phyloP scores from a whole-genome alignment of 1,140 invertebrate species.

The Anastrepha ludens region DNA sequence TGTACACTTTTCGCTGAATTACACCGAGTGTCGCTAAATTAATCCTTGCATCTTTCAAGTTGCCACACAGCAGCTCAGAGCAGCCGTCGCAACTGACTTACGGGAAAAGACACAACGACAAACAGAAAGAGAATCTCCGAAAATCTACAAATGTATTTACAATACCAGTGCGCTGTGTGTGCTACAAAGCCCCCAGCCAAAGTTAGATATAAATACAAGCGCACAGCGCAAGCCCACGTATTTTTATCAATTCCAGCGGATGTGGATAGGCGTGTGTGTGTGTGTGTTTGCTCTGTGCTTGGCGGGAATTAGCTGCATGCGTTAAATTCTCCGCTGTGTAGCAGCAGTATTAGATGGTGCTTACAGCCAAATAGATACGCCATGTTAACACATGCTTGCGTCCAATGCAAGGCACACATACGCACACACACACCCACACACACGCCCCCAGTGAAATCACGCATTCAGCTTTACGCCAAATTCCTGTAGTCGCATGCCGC shows the following conservation, averaged over 20 bases:
- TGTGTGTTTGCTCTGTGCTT: background rate
- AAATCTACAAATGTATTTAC: background rate
- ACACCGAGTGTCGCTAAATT: conserved; percentile 51
- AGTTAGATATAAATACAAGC: background rate
- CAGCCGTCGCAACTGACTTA: conserved; percentile 3
- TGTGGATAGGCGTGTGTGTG: background rate
- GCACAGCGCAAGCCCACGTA: too few relatives aligned
- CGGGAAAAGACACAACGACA: background rate
- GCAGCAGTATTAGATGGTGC: conserved; percentile 26
- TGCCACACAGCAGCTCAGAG: conserved; percentile 18
- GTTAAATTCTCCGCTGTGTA: conserved; percentile 21
- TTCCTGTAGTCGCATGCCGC: conserved; percentile 19
- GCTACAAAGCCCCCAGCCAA: background rate
- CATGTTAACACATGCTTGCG: conserved; percentile 33
- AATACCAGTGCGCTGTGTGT: background rate
- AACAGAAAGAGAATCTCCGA: background rate
- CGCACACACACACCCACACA: conserved; percentile 29
- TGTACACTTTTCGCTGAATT: conserved; percentile 18
- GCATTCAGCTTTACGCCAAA: background rate
- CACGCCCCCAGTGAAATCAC: background rate
- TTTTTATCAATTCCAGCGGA: background rate
- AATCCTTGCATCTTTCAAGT: conserved; percentile 52
- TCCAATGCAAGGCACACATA: background rate
- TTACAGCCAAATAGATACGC: conserved; percentile 22
- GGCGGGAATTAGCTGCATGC: conserved; percentile 32